A percentile compares a stretch with the other conserved stretches of the same genome.
Evolutionary conservation across 1,140 invertebrate genomes (phyloP).

Genomic region (Camponotus pennsylvanicus): DNA sequence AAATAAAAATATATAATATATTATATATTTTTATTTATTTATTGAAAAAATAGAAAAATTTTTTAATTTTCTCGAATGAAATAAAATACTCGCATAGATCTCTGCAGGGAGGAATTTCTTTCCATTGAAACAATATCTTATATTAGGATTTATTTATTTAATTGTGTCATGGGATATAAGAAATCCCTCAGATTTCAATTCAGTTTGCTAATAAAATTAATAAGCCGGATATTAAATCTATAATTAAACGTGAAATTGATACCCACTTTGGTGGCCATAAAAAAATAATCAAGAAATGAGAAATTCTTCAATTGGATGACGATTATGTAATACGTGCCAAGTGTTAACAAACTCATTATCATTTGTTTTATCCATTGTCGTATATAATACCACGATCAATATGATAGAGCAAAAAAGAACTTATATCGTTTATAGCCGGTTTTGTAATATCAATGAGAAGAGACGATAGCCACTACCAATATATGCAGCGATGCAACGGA

Average conservation of each 20-base stretch:
- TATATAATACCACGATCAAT: conserved; percentile 53
- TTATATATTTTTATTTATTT: too few species aligned
- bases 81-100: neutral
- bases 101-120: neutral
- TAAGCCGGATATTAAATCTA: conserved; percentile 9
- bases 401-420: neutral
- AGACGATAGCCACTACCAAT: conserved; percentile 33
- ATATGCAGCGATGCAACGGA: conserved; percentile 45
- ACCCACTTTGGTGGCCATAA: neutral
- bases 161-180: neutral
- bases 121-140: neutral
- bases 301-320: conserved; percentile 20
- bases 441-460: conserved; percentile 50
- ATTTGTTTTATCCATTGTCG: conserved; percentile 31
- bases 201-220: conserved; percentile 16
- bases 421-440: conserved; percentile 45
- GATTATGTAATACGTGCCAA: conserved; percentile 34
- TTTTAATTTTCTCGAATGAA: neutral
- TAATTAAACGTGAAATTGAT: conserved; percentile 9
- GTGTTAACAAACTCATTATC: conserved; percentile 8
- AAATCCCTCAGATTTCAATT: neutral
- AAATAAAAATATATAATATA: too few species aligned
- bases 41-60: neutral
- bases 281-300: conserved; percentile 8
- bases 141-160: neutral